Percentiles rank a stretch among this genome's conserved stretches.
These are phyloP conservation scores for Nemurella pictetii DNA, from an alignment of 2,888 invertebrate species.

Conservation along the genomic window DNA sequence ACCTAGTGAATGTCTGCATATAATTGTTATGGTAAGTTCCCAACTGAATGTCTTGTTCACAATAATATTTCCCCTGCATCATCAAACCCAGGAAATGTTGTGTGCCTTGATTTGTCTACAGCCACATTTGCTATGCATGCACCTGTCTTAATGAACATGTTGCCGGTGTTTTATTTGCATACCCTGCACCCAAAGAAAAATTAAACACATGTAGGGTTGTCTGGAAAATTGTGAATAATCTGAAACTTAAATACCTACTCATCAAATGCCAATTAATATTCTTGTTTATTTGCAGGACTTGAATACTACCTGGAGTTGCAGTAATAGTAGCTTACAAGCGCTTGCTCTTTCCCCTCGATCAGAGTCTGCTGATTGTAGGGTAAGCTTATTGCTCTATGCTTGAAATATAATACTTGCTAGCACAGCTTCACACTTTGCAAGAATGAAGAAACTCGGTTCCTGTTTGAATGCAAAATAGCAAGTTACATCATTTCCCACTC, in stretches of 20 bases:
- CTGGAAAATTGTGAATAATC: not conserved
- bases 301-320: constrained; percentile 57
- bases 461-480: no score
- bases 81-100: not conserved
- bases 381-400: constrained; percentile 44
- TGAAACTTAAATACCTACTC: not conserved
- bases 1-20: constrained; percentile 15
- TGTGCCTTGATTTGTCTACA: not conserved
- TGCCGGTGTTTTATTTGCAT: not conserved
- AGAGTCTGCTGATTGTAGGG: constrained; percentile 52
- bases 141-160: not conserved
- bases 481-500: no score
- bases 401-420: no score
- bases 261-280: not conserved
- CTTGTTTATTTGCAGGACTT: constrained; percentile 52
- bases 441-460: no score
- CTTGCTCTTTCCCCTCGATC: constrained; percentile 58
- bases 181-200: not conserved
- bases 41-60: not conserved
- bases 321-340: constrained; percentile 57
- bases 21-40: not conserved
- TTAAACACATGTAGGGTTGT: no score
- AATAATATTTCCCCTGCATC: not conserved
- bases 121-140: not conserved
- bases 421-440: no score